Evolutionary conservation across 2,113 vertebrate species (phyloP).

Genomic region (Lamprotornis superbus): DNA sequence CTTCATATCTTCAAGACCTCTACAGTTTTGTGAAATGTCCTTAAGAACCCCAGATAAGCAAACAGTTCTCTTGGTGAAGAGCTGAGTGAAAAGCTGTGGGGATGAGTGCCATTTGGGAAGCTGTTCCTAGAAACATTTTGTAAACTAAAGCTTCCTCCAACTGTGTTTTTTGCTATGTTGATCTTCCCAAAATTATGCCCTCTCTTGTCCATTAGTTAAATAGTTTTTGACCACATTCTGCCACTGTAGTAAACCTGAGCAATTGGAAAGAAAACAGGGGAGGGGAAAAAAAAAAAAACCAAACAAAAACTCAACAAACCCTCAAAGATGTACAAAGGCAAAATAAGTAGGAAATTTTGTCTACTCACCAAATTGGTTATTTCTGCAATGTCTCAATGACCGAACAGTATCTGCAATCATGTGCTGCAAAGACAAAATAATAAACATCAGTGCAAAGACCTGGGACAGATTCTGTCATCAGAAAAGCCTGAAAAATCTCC

Average conservation of each 20-base stretch:
- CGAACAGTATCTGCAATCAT: constrained; percentile 96
- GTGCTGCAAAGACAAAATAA: constrained; percentile 73
- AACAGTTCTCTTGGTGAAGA: neutral
- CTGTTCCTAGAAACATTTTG: neutral
- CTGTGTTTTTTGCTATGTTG: neutral
- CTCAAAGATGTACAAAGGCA: neutral
- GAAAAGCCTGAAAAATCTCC: neutral
- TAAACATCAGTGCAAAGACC: neutral
- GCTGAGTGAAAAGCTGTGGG: neutral
- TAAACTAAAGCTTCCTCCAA: neutral
- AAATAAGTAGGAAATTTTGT: neutral
- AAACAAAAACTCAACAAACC: accelerated
- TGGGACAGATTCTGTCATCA: neutral
- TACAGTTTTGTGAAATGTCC: neutral
- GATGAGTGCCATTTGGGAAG: neutral
- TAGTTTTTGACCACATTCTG: neutral
- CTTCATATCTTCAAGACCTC: neutral
- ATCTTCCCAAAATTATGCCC: neutral
- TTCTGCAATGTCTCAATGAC: constrained; percentile 89
- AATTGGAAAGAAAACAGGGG: neutral
- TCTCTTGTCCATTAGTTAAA: neutral
- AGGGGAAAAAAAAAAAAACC: too few species aligned
- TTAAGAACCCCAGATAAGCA: neutral
- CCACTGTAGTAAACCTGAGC: neutral
- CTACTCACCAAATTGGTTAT: constrained; percentile 87